These are phyloP conservation scores for Drosophila punjabiensis DNA, from an alignment of 1,140 invertebrate genomes.

Conservation along the genomic window DNA sequence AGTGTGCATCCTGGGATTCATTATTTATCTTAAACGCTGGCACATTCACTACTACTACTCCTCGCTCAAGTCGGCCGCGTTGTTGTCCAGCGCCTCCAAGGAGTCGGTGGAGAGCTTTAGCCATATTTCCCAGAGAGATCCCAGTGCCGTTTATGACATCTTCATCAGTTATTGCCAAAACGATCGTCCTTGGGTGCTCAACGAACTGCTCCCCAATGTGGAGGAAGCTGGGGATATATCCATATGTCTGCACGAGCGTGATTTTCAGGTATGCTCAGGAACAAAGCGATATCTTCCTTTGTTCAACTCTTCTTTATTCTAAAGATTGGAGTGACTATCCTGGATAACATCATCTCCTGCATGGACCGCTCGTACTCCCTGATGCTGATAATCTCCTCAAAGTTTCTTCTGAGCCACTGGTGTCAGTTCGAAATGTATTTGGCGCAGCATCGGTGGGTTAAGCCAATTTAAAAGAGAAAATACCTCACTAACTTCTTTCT, in stretches of 20 bases:
- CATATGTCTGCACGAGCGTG: slow-evolving; percentile 88
- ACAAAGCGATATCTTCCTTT: no score
- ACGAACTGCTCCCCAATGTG: slow-evolving; percentile 87
- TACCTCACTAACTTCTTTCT: not conserved
- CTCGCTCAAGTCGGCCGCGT: slow-evolving; percentile 86
- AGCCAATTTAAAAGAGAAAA: not conserved
- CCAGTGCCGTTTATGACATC: slow-evolving; percentile 86
- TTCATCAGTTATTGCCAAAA: slow-evolving; percentile 89
- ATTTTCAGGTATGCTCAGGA: slow-evolving; percentile 86
- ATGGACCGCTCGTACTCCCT: slow-evolving; percentile 88
- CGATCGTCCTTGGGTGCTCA: slow-evolving; percentile 87
- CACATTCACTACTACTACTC: slow-evolving; percentile 87
- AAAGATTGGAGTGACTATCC: slow-evolving; percentile 87
- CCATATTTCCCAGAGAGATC: slow-evolving; percentile 49
- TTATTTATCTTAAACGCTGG: slow-evolving; percentile 86
- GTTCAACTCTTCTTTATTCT: slow-evolving; percentile 9
- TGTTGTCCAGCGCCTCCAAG: slow-evolving; percentile 72
- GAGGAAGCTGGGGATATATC: slow-evolving; percentile 86
- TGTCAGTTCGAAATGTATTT: slow-evolving; percentile 90
- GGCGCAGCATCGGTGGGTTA: slow-evolving; percentile 87
- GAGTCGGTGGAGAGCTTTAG: slow-evolving; percentile 59
- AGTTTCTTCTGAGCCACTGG: slow-evolving; percentile 88
- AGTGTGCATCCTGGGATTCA: slow-evolving; percentile 66
- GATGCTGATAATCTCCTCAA: slow-evolving; percentile 87
- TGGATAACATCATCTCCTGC: slow-evolving; percentile 89